Evolutionary conservation across 2,888 invertebrate genomes (phyloP).

Genomic region (Troilus luridus): DNA sequence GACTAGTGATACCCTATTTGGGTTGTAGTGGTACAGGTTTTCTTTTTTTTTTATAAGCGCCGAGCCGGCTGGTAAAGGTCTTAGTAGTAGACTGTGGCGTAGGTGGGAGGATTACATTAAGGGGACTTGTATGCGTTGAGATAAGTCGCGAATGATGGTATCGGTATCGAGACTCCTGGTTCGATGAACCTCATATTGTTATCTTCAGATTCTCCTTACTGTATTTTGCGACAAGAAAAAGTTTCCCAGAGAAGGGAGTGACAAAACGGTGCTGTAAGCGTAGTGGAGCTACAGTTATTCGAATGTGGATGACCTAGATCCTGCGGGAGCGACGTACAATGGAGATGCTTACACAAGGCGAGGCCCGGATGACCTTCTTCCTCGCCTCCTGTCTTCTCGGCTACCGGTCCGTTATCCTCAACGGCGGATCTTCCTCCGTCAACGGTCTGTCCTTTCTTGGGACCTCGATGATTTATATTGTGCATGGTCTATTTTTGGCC

Average conservation of each 20-base stretch:
- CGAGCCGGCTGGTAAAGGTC: too few species aligned
- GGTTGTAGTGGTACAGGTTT: too few species aligned
- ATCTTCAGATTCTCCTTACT: background rate
- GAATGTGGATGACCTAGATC: constrained; percentile 11
- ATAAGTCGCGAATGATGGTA: too few species aligned
- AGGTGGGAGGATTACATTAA: too few species aligned
- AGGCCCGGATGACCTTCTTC: constrained; percentile 18
- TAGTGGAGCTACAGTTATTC: constrained; percentile 3
- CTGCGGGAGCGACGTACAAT: background rate
- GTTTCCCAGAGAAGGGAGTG: background rate
- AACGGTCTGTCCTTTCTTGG: background rate
- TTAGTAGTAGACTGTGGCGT: too few species aligned
- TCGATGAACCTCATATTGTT: background rate
- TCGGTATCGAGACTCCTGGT: too few species aligned
- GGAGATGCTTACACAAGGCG: constrained; percentile 44
- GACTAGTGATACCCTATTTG: too few species aligned
- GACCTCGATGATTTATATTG: background rate
- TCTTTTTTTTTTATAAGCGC: too few species aligned
- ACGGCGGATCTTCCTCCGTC: background rate
- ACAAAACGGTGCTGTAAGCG: background rate
- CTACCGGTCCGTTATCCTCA: background rate
- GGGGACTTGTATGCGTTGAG: too few species aligned
- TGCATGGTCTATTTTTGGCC: background rate
- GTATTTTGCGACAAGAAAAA: background rate
- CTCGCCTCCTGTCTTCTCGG: background rate